Evolutionary conservation across 2,888 invertebrate genomes (phyloP), one percentile per base, ranked within the genome.

Genomic region (Auanema sp.): DNA sequence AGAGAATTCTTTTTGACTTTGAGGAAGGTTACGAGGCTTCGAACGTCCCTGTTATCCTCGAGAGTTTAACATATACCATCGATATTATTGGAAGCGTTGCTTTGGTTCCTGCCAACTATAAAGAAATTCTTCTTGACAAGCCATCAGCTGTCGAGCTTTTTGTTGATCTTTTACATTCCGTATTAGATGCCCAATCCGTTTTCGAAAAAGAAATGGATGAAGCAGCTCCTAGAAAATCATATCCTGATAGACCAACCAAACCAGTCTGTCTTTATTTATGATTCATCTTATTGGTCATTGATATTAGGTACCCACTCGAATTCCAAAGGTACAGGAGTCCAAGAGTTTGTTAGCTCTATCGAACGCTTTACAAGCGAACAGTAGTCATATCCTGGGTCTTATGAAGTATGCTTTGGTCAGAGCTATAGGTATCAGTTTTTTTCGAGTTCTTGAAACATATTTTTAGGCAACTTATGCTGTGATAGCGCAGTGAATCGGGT

Each of bases 321-420:
- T 62, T 14, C 63, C 52, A 2, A 52, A 53, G 8, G 58, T 58
- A 5, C 47, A 44, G 24, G 54, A 47, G 24, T 44, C 52, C 16
- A 10, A 21, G 4, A n/a, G 49, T 16, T 25, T 63, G 24, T 2
- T 10, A 12, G 41, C 52, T 6, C 43, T 63, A 14, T 41, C 58
- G 18, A 10, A 40, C 5, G n/a, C 6, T 1, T 11, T 58, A 6
- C 53, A 44, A 21, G 12, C 49, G 6, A 16, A 25, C 3, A 10
- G 21, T 8, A 41, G 25, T 11, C 58, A 61, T 11, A 18, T 58
- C 16, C 50, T 62, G 16, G 66, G 59, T 18, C 54, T 44, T 10
- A 11, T 73, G 23, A 69, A 72, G 58, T 61, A 64, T 16, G 60
- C 67, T 10, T 50, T 62, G 10, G 64, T 73, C n/a, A 55, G 69